These are phyloP conservation scores for Heterodera carotae DNA, from an alignment of 1,140 invertebrate species.

Conservation along the genomic window DNA sequence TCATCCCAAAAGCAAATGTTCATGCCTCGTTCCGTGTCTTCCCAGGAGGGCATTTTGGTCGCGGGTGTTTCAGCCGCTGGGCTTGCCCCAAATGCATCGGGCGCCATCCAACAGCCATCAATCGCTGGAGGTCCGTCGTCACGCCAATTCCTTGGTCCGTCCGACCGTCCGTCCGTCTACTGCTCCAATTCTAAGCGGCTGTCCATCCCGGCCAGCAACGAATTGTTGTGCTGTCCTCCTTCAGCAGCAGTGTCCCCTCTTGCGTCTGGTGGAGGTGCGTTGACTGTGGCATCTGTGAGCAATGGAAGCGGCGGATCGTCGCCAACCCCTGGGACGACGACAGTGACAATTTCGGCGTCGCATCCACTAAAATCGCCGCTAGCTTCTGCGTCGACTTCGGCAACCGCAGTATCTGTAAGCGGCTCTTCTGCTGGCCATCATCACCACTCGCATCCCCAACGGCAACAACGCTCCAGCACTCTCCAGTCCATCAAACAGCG, in stretches of 20 bases:
- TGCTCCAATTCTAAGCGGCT: not conserved
- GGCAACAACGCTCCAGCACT: too few relatives aligned
- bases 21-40: constrained; percentile 62
- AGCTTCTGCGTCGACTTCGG: constrained; percentile 7
- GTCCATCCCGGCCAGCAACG: constrained; percentile 9
- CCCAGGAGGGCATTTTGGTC: constrained; percentile 53
- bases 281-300: too few relatives aligned
- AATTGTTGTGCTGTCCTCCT: not conserved
- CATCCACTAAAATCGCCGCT: constrained; percentile 9
- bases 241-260: not conserved
- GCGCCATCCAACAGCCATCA: too few relatives aligned
- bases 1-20: constrained; percentile 65
- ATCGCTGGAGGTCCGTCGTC: too few relatives aligned
- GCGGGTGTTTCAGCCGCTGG: not conserved
- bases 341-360: not conserved
- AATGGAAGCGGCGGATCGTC: too few relatives aligned
- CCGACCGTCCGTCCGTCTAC: not conserved
- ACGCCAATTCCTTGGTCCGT: not conserved
- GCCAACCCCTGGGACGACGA: not conserved
- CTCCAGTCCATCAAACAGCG: too few relatives aligned
- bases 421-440: too few relatives aligned
- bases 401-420: not conserved
- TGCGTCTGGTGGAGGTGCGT: not conserved
- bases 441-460: too few relatives aligned
- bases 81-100: not conserved